Evolutionary conservation across 1,140 invertebrate genomes (phyloP), one percentile per base, ranked within the genome.

Genomic region (Tetraneura akinire): DNA sequence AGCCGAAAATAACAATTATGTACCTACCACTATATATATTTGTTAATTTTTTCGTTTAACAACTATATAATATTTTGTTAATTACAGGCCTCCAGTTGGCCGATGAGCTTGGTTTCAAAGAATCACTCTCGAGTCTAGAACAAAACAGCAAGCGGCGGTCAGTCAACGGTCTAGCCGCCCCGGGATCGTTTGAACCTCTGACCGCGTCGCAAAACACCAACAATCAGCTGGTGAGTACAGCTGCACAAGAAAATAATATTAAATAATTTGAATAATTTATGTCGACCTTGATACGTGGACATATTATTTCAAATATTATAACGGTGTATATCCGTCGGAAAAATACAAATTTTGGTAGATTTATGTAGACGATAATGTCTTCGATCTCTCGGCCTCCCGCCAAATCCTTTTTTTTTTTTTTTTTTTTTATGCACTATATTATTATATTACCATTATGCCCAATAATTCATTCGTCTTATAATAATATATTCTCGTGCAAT

Each of bases 21-120:
- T n/a, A 32, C 16, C 1, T 55, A 51, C 51, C n/a, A n/a, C n/a
- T n/a, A n/a, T n/a, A n/a, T n/a, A n/a, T n/a, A n/a, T n/a, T n/a
- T n/a, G n/a, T n/a, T n/a, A n/a, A n/a, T n/a, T n/a, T n/a, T n/a
- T n/a, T n/a, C n/a, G n/a, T n/a, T n/a, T n/a, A n/a, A n/a, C n/a
- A n/a, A n/a, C n/a, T n/a, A n/a, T n/a, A n/a, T n/a, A n/a, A n/a
- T n/a, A 32, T 32, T 11, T 23, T 11, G 11, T 57, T 53, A 11
- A 16, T 87, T 88, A 42, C 85, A 94, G 93, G 93, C 83, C 92
- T 94, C 85, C 92, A 91, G 84, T 84, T 94, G 66, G 93, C 92
- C n/a, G 92, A 94, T 84, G 92, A 94, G 83, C 86, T 94, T 26
- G 92, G 92, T 55, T 94, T 94, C 83, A 88, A 89, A 80, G 91